These are phyloP conservation scores for Danaus plexippus DNA, from an alignment of 1,140 invertebrate genomes.

Conservation along the genomic window DNA sequence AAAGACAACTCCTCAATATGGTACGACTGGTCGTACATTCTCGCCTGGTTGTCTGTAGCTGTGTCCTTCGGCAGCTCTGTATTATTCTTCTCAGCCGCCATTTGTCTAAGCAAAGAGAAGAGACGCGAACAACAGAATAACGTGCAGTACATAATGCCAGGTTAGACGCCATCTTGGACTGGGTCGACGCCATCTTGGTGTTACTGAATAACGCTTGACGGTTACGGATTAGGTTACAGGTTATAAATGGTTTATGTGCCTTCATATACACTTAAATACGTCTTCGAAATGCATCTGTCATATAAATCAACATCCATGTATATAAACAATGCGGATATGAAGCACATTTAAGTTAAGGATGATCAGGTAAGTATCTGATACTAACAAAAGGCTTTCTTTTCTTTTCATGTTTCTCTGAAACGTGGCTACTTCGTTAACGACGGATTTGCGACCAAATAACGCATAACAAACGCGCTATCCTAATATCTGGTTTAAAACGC, in stretches of 20 bases:
- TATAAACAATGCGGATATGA: conserved; percentile 13
- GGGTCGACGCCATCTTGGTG: conserved; percentile 33
- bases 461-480: conserved; percentile 50
- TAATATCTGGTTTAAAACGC: conserved; percentile 70
- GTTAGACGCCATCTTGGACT: conserved; percentile 69
- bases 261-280: conserved; percentile 7
- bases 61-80: conserved; percentile 82
- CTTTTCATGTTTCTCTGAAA: conserved; percentile 73
- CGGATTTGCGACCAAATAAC: conserved; percentile 50
- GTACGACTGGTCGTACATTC: conserved; percentile 89
- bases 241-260: conserved; percentile 29
- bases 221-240: conserved; percentile 54
- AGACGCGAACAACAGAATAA: conserved; percentile 80
- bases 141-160: conserved; percentile 91
- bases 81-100: conserved; percentile 84
- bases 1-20: conserved; percentile 78
- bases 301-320: conserved; percentile 10
- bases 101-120: conserved; percentile 82
- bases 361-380: conserved; percentile 37
- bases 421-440: conserved; percentile 59
- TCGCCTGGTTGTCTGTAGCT: conserved; percentile 86
- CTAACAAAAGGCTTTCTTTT: conserved; percentile 74
- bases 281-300: neutral
- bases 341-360: conserved; percentile 31
- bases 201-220: conserved; percentile 57